Percentiles rank a stretch among this genome's conserved stretches.
Conservation (phyloP, 1,140 invertebrate genomes). For the Samia ricini region DNA sequence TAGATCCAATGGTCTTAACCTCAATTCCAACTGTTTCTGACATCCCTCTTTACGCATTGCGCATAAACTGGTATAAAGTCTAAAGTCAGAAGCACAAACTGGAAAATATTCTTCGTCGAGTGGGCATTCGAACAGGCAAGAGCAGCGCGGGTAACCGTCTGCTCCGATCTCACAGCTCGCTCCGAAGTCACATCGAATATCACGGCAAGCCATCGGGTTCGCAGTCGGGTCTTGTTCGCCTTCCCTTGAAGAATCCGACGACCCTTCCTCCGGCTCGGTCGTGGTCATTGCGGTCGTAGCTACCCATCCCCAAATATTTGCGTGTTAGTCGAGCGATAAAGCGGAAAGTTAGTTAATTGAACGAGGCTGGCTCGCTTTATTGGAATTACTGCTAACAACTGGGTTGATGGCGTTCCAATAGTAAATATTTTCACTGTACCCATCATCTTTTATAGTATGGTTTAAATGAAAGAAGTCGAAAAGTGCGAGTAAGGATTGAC, state of each 20-base stretch:
- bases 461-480: neutral
- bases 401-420: conserved; percentile 52
- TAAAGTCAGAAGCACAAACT: conserved; percentile 91
- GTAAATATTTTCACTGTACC: conserved; percentile 51
- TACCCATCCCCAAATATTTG: conserved; percentile 70
- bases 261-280: conserved; percentile 57
- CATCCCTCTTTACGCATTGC: conserved; percentile 93
- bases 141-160: conserved; percentile 87
- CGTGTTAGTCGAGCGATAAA: conserved; percentile 72
- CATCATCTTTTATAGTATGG: conserved; percentile 14
- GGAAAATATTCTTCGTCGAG: conserved; percentile 80
- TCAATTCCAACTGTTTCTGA: conserved; percentile 88
- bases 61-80: conserved; percentile 89
- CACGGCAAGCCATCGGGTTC: conserved; percentile 84
- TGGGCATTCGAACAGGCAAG: conserved; percentile 86
- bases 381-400: conserved; percentile 66
- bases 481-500: neutral
- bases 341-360: conserved; percentile 74
- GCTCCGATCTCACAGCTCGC: conserved; percentile 88
- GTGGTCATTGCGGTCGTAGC: conserved; percentile 71
- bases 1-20: conserved; percentile 86
- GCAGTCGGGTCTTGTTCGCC: conserved; percentile 62
- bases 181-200: conserved; percentile 90
- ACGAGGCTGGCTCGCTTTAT: conserved; percentile 61
- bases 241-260: conserved; percentile 53